Base-by-base conservation (phyloP, 2,888 invertebrate genomes). In the Apamea anceps region DNA sequence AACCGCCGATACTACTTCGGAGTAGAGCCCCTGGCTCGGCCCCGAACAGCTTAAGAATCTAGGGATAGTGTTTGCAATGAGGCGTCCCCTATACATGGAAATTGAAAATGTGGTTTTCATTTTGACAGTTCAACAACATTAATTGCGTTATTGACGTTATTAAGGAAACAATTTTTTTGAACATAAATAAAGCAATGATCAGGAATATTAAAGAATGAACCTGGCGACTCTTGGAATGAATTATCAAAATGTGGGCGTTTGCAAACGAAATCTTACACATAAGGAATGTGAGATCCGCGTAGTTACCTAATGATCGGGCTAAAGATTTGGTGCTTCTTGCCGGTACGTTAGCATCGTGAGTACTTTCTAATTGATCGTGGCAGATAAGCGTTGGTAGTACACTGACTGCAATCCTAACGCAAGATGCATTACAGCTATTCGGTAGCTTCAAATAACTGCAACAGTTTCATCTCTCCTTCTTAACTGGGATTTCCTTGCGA, bases 291-390 rank as follows among this genome's bases (percentile, higher is more conserved):
- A 84, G 54, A 82, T 82, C 62, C 15, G 60, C 62, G 48, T 67
- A 32, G 80, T 85, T 80, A 85, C 67, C 72, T 82, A 83, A 79
- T 72, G 74, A 84, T 83, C 60, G 13, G 63, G 51, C 75, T 72
- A 62, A 74, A 86, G 72, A 79, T 84, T 82, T 37, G 54, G 37
- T 13, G 82, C 62, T 72, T 63, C 48, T 74, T 74, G 71, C 62
- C 32, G 48, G 74, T 51, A 72, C 57, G 72, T 60, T 72, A 37
- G 57, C 70, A 70, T 83, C 65, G 65, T 54, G 75, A 48, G 63
- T 79, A 85, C 85, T 85, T 85, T 85, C 85, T 84, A 85, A 85
- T 86, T 75, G 84, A 87, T 85, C 71, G 79, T 74, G 75, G 70
- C 25, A 79, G 85, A 85, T 85, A 87, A 75, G 66, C 70, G 75